Evolutionary conservation across 2,888 invertebrate species (phyloP).

Genomic region (Sipha maydis): DNA sequence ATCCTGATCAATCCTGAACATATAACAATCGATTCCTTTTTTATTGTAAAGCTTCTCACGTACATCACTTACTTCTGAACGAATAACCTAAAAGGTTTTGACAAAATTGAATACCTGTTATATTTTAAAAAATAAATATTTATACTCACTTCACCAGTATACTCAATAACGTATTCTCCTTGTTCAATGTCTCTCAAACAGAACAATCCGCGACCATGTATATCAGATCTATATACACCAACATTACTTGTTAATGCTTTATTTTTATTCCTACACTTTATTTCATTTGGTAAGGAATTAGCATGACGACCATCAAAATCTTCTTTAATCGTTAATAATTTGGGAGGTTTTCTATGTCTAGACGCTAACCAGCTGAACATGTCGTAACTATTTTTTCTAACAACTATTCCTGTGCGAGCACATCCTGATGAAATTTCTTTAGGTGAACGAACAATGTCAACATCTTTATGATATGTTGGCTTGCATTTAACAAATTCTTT

Average conservation of each 20-base stretch:
- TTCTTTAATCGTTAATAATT: constrained; percentile 71
- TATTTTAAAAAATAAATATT: constrained; percentile 29
- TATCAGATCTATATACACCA: constrained; percentile 91
- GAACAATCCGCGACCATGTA: constrained; percentile 94
- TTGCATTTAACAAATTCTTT: constrained; percentile 78
- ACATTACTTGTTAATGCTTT: constrained; percentile 90
- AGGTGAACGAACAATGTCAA: constrained; percentile 63
- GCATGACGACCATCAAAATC: constrained; percentile 65
- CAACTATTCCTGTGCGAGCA: constrained; percentile 81
- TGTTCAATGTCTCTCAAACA: constrained; percentile 93
- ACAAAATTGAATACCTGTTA: constrained; percentile 19
- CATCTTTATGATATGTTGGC: constrained; percentile 72
- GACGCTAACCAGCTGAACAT: constrained; percentile 97
- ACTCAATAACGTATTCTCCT: constrained; percentile 83
- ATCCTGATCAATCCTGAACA: constrained; percentile 96
- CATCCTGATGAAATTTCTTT: constrained; percentile 80
- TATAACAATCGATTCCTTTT: constrained; percentile 96
- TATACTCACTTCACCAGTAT: constrained; percentile 79
- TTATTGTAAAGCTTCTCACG: constrained; percentile 92
- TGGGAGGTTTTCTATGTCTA: constrained; percentile 84
- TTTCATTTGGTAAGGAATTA: constrained; percentile 81
- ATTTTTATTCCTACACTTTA: constrained; percentile 91
- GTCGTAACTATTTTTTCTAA: constrained; percentile 77
- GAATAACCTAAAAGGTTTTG: constrained; percentile 77
- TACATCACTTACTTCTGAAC: constrained; percentile 91